These are phyloP conservation scores for Trichoplusia ni DNA, from an alignment of 1,140 invertebrate species.

Conservation along the genomic window DNA sequence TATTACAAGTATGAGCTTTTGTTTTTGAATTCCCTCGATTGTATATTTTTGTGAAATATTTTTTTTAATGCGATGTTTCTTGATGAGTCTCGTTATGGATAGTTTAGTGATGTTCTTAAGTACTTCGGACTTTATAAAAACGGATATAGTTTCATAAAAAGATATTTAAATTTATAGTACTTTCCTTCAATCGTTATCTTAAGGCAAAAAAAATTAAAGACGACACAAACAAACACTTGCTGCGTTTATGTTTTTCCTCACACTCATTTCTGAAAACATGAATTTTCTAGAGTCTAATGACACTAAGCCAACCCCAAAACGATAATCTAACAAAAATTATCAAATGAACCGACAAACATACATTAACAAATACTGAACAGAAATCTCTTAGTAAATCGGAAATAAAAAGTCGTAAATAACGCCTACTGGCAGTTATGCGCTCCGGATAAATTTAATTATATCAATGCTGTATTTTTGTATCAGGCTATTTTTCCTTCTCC, in stretches of 20 bases:
- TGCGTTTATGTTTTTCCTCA: no score
- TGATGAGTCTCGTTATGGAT: no score
- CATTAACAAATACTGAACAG: slow-evolving; percentile 24
- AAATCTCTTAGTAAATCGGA: slow-evolving; percentile 39
- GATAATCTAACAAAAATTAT: slow-evolving; percentile 2
- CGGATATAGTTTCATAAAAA: no score
- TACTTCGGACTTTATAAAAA: no score
- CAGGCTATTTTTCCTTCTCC: not conserved
- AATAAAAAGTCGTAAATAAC: slow-evolving; percentile 47
- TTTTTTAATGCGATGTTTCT: no score
- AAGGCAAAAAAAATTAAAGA: no score
- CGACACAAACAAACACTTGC: no score
- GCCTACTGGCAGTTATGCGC: slow-evolving; percentile 37
- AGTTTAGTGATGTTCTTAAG: no score
- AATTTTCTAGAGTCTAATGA: no score
- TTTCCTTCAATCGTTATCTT: no score
- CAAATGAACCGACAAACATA: slow-evolving; percentile 26
- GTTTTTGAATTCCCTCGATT: not conserved
- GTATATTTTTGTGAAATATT: not conserved
- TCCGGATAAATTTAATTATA: slow-evolving; percentile 51
- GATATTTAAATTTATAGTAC: no score
- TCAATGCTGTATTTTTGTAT: slow-evolving; percentile 28
- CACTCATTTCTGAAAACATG: no score
- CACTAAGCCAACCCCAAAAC: not conserved
- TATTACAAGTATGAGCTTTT: not conserved